Evolutionary conservation across 1,140 invertebrate genomes (phyloP), one percentile per base, ranked within the genome.

Genomic region (Halesus radiatus): DNA sequence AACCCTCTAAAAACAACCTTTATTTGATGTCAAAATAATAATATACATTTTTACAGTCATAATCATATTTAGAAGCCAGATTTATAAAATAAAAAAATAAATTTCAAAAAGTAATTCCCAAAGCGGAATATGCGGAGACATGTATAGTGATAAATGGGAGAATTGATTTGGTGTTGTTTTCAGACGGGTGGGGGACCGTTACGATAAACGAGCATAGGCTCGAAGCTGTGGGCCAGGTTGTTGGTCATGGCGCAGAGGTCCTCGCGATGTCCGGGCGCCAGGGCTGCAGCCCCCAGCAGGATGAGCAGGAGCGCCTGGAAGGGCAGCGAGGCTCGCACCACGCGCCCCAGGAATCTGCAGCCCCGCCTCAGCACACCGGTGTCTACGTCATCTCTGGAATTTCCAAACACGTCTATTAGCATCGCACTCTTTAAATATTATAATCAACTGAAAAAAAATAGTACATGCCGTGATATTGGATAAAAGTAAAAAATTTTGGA

Each of bases 131-230:
- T 45, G 10, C 37, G 7, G 37, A 45, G 37, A 45, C 37, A 45
- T 56, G 18, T 56, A 29, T 29, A 56, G 54, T 20, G n/a, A 22
- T 75, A 52, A 45, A 45, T 1, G 20, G 32, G 52, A 74, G 50
- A 18, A 18, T 7, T n/a, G 72, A 45, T 13, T 45, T 13, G 13
- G 37, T 15, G 15, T 16, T 29, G 64, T 23, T 18, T 22, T 83
- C 94, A 98, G 15, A 96, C 91, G 23, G 97, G 97, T 56, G 97
- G 97, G 29, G 96, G 96, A 78, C 97, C 97, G 85, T 98, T 93
- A 26, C 94, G 94, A 88, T 97, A 98, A 29, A 94, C 92, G 82
- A 98, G 90, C 88, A 97, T 93, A 22, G 97, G 96, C 78, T 96
- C 94, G 22, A 98, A 92, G 84, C 94, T 95, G 80, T 92, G 90